A percentile compares a stretch with the other conserved stretches of the same genome.
Conservation (phyloP, 1,140 invertebrate species). For the Akabosia matsudoensis region DNA sequence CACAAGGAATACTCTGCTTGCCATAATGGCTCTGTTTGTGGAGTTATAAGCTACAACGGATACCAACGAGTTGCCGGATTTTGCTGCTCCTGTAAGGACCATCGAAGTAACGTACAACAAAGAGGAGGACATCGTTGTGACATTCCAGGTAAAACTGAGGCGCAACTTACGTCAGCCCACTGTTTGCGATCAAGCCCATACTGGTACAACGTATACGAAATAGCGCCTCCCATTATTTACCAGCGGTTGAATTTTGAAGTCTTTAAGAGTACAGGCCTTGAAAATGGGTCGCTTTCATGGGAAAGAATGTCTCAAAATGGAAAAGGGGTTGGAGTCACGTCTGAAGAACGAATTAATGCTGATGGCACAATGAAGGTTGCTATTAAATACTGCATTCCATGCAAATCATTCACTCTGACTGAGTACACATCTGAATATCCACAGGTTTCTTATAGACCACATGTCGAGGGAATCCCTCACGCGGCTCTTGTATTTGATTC, state of each 20-base stretch:
- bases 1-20: background rate
- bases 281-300: background rate
- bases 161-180: background rate
- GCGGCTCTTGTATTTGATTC: background rate
- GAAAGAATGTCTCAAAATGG: background rate
- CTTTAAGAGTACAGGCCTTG: background rate
- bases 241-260: background rate
- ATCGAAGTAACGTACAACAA: background rate
- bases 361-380: background rate
- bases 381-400: too few relatives aligned
- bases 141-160: background rate
- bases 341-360: background rate
- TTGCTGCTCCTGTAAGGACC: background rate
- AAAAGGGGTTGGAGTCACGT: background rate
- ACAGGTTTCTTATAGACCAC: background rate
- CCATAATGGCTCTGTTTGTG: too few relatives aligned
- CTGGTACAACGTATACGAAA: background rate
- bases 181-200: background rate
- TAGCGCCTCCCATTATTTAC: background rate
- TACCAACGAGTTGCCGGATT: background rate
- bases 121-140: background rate
- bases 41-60: too few relatives aligned
- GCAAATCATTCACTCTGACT: too few relatives aligned
- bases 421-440: background rate
- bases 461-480: background rate